Conservation (phyloP, 2,113 vertebrate genomes). For the Chinchilla lanigera region DNA sequence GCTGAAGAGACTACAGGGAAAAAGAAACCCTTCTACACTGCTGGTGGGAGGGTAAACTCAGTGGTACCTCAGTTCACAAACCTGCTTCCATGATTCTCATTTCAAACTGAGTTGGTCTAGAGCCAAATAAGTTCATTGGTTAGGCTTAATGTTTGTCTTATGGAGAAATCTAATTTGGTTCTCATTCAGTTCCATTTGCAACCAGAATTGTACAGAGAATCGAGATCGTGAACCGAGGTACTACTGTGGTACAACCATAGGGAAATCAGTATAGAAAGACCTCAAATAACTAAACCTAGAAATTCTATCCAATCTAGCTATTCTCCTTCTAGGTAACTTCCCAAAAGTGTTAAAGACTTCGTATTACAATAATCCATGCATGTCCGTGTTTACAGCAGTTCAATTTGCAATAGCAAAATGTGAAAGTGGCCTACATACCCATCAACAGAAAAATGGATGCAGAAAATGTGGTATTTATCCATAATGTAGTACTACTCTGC, state of each 20-base stretch:
- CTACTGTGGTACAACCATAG: background rate
- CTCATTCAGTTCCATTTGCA: too few relatives aligned
- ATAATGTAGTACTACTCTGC: background rate
- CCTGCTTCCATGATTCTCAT: background rate
- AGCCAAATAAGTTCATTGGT: background rate
- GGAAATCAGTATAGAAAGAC: background rate
- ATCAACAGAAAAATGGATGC: background rate
- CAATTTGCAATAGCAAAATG: background rate
- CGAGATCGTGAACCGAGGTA: too few relatives aligned
- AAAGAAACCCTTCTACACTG: background rate
- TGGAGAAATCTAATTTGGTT: background rate
- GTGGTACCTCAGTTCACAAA: background rate
- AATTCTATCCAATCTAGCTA: background rate
- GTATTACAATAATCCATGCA: background rate
- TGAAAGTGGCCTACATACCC: background rate
- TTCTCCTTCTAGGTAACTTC: background rate
- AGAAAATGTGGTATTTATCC: background rate
- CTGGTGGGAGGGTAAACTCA: background rate
- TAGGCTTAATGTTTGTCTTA: background rate
- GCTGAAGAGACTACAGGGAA: background rate
- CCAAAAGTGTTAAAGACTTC: background rate
- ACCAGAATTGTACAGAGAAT: too few relatives aligned
- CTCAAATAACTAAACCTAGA: background rate
- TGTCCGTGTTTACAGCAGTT: background rate
- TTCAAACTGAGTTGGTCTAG: background rate